A percentile compares a stretch with the other conserved stretches of the same genome.
These are phyloP conservation scores for Hylomyscus alleni DNA, from an alignment of 2,797 vertebrate genomes.

Conservation along the genomic window DNA sequence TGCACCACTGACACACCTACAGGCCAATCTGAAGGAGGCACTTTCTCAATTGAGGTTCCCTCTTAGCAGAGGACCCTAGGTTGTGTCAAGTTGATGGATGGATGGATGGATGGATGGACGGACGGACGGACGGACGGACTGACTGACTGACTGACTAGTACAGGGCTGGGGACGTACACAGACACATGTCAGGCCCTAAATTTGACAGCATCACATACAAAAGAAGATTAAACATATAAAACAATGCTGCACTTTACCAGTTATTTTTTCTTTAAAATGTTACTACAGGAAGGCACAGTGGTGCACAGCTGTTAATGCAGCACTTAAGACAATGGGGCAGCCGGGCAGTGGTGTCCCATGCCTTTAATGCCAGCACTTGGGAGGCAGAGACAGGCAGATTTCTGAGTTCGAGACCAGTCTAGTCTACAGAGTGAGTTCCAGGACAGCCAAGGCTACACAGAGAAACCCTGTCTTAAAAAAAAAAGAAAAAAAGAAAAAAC, in stretches of 20 bases:
- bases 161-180: neutral
- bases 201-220: constrained; percentile 10
- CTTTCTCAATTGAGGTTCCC: neutral
- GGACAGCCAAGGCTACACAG: neutral
- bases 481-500: neutral
- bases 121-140: accelerated
- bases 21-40: neutral
- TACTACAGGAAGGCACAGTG: neutral
- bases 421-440: neutral
- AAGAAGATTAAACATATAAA: constrained; percentile 47
- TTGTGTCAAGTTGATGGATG: neutral
- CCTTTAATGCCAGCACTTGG: no score
- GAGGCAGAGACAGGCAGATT: neutral
- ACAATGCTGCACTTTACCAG: constrained; percentile 21
- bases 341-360: no score
- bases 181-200: neutral
- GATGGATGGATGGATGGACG: neutral
- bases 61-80: neutral
- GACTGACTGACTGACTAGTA: neutral
- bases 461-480: neutral
- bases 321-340: neutral
- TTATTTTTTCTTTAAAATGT: constrained; percentile 32
- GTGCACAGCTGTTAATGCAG: neutral
- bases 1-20: no score
- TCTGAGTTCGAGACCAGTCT: neutral